Conservation (phyloP, 2,888 invertebrate species). For the Litoditis marina region DNA sequence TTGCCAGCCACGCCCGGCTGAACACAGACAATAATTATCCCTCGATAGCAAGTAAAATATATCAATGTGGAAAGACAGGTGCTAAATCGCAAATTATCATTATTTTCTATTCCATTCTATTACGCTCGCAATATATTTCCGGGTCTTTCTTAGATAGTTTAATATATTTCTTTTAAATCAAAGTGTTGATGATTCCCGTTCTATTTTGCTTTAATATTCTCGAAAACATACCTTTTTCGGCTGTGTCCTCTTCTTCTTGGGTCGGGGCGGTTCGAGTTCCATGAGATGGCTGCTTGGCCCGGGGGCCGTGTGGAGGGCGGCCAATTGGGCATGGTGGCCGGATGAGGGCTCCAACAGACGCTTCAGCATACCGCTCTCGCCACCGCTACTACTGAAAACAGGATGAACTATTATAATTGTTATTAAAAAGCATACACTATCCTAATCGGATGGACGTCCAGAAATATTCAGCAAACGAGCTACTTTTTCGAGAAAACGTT, state of each 20-base stretch:
- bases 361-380: conserved; percentile 17
- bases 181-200: too few species aligned
- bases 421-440: too few species aligned
- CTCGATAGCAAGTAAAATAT: not conserved
- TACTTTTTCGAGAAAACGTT: too few species aligned
- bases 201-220: not conserved
- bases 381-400: too few species aligned
- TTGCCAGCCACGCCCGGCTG: conserved; percentile 19
- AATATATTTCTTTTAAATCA: not conserved
- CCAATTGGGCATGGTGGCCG: conserved; percentile 5
- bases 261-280: conserved; percentile 31
- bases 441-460: too few species aligned
- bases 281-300: conserved; percentile 11
- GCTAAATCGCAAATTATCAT: not conserved
- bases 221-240: conserved; percentile 39
- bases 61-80: not conserved
- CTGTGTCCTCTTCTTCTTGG: conserved; percentile 52
- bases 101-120: not conserved
- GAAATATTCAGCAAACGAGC: too few species aligned
- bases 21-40: not conserved
- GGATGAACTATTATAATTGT: too few species aligned
- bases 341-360: conserved; percentile 12
- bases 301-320: conserved; percentile 8
- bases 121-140: too few species aligned
- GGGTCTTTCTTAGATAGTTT: too few species aligned